These are phyloP conservation scores for Drosophila parvula DNA, from an alignment of 1,140 invertebrate species.

Conservation along the genomic window DNA sequence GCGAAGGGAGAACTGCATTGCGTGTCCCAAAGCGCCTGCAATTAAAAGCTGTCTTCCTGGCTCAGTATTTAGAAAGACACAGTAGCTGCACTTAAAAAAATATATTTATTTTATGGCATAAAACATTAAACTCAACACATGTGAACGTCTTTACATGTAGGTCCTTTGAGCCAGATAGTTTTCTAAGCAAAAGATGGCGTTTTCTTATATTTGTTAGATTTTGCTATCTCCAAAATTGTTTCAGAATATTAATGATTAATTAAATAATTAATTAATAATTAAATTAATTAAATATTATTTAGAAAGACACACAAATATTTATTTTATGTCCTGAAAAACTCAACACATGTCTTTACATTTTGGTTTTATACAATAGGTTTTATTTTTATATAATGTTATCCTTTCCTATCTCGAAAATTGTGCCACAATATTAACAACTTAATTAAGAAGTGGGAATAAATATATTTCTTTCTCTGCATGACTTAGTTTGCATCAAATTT, in stretches of 20 bases:
- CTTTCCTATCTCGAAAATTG: not conserved
- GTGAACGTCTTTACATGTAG: too few relatives aligned
- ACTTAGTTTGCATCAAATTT: slow-evolving; percentile 36
- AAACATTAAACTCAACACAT: not conserved
- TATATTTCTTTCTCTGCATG: slow-evolving; percentile 4
- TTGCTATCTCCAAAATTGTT: not conserved
- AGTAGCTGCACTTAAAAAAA: slow-evolving; percentile 8
- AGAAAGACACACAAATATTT: too few relatives aligned
- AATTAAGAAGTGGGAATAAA: not conserved
- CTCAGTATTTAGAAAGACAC: slow-evolving; percentile 5
- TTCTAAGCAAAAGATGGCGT: too few relatives aligned
- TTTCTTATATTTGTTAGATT: too few relatives aligned
- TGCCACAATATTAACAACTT: not conserved
- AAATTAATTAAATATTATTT: too few relatives aligned
- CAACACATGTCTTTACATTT: too few relatives aligned
- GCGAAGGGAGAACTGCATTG: slow-evolving; percentile 17
- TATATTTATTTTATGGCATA: not conserved
- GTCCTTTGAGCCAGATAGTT: too few relatives aligned
- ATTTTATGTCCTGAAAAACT: too few relatives aligned
- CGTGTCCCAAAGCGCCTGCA: slow-evolving; percentile 43
- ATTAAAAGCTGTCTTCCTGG: slow-evolving; percentile 48
- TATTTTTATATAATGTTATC: too few relatives aligned
- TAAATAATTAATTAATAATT: too few relatives aligned
- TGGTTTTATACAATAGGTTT: too few relatives aligned
- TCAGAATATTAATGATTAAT: not conserved